Percentiles rank a stretch among this genome's conserved stretches.
phyloP scores from a whole-genome alignment of 2,797 vertebrate species.

The Rhinichthys osculus region DNA sequence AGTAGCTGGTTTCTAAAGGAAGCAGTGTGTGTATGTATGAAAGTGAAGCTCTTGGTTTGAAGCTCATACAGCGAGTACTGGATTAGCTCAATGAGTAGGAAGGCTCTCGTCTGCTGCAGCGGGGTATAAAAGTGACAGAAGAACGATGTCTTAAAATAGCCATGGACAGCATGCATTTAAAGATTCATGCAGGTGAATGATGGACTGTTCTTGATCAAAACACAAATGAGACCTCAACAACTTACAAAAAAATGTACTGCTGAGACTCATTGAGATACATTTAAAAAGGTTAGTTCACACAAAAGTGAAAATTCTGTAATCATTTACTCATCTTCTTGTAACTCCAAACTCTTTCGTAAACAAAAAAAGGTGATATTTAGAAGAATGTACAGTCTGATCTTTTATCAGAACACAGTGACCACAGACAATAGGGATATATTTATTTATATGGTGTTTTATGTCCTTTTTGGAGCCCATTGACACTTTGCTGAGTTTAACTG shows the following conservation, averaged over 20 bases:
- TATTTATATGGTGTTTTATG: neutral
- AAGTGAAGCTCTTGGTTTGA: slow-evolving; percentile 61
- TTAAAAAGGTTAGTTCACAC: neutral
- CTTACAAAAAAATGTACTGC: neutral
- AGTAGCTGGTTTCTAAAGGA: neutral
- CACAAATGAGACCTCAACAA: neutral
- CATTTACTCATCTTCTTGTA: neutral
- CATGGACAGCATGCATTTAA: slow-evolving; percentile 40
- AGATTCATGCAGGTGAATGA: slow-evolving; percentile 43
- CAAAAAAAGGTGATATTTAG: neutral
- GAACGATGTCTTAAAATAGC: slow-evolving; percentile 67
- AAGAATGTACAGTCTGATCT: neutral
- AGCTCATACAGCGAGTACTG: slow-evolving; percentile 46
- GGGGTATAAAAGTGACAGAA: slow-evolving; percentile 66
- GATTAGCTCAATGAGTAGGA: slow-evolving; percentile 51
- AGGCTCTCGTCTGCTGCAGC: slow-evolving; percentile 41
- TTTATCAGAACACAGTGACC: neutral
- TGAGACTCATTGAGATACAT: neutral
- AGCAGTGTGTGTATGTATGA: slow-evolving; percentile 57
- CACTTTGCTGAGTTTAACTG: neutral
- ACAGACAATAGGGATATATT: neutral
- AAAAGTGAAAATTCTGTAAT: neutral
- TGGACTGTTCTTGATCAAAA: slow-evolving; percentile 17
- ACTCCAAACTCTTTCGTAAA: neutral
- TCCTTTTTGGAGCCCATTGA: neutral